phyloP scores from a whole-genome alignment of 2,888 invertebrate species.

The Sminthurinus aureus region DNA sequence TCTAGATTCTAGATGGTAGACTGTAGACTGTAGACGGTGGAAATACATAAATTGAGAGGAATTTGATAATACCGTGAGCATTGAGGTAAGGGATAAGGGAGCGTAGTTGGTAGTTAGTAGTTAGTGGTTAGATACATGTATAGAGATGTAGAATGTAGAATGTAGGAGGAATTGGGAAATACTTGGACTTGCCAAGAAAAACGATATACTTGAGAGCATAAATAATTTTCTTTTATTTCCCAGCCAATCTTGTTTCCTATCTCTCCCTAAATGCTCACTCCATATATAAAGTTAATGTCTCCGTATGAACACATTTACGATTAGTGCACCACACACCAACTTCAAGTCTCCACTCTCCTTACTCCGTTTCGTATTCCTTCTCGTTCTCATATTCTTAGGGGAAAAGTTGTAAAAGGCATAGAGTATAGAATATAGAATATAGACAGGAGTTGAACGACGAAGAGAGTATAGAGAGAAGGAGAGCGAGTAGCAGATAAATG shows the following conservation, averaged over 20 bases:
- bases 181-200: conserved; percentile 27
- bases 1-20: no score
- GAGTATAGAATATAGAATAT: background rate
- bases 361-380: background rate
- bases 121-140: background rate
- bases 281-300: conserved; percentile 30
- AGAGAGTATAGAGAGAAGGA: background rate
- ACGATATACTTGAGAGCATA: conserved; percentile 25
- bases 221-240: conserved; percentile 40
- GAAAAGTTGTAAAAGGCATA: no score
- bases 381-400: background rate
- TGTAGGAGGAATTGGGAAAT: conserved; percentile 15
- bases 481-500: background rate
- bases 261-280: conserved; percentile 29
- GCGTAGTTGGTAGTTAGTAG: no score
- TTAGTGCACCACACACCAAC: background rate
- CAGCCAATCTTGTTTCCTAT: conserved; percentile 31
- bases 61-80: background rate
- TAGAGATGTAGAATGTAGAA: background rate
- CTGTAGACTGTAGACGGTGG: no score
- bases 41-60: background rate
- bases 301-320: conserved; percentile 30
- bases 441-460: background rate
- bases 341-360: background rate
- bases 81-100: no score